Evolutionary conservation across 2,113 vertebrate species (phyloP), one percentile per base, ranked within the genome.

Genomic region (Aspidoscelis tigris): DNA sequence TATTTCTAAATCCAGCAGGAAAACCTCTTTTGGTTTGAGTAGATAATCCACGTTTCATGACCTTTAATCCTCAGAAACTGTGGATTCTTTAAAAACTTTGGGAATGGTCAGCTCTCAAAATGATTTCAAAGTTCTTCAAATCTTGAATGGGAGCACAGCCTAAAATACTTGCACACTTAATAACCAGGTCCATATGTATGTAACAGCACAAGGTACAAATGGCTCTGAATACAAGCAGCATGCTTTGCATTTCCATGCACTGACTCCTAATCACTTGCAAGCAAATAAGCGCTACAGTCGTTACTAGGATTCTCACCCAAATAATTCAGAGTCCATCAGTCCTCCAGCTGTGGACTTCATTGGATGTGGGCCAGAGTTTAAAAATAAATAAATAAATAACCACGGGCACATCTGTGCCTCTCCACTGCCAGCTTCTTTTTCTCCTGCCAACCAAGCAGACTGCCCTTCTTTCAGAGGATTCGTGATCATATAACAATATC

Each of bases 351-450:
- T 22, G 20, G 20, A 65, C 26, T 9, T 66, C 20, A 10, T 47
- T 14, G 4, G 44, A 22, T 7, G 2, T 66, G 10, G 41, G 3
- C 5, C 7, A 41, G 55, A 3, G 43, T n/a, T 39, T n/a, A 26
- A 22, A 41, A 68, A 26, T 41, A 18, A 66, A 33, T n/a, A 44
- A 18, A 47, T 1, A 21, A 73, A 44, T 61, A 73, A 9, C 72
- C 0, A 50, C 22, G 3, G 5, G 18, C 11, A 12, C 9, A 7
- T 61, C 55, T 16, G 20, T 20, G 14, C 12, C 21, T 26, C 39
- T 64, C 39, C 3, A 1, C 26, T 3, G 1, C 14, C 21, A 50
- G 4, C 21, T 3, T 20, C 2, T 0, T 3, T 6, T 58, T 58
- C 47, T 22, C 22, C 2, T 39, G 7, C 47, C 3, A 55, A 11